phyloP scores from a whole-genome alignment of 2,888 invertebrate species.

The Chironomus tentans region DNA sequence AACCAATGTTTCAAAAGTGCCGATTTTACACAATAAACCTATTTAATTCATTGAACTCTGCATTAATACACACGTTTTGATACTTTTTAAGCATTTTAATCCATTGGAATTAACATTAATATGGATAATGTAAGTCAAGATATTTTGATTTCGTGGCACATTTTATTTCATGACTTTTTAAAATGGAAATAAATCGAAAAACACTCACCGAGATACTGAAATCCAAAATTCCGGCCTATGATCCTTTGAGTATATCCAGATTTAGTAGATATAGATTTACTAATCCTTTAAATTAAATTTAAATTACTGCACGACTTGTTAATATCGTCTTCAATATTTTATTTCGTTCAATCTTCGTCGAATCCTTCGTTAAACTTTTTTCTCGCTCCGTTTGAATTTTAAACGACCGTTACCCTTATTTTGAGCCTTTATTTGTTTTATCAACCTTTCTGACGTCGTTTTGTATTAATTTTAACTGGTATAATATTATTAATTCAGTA shows the following conservation, averaged over 20 bases:
- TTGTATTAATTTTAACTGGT: no score
- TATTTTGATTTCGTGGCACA: slow-evolving; percentile 23
- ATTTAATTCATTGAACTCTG: background rate
- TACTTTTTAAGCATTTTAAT: no score
- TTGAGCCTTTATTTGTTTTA: no score
- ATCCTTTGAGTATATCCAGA: background rate
- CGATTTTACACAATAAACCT: background rate
- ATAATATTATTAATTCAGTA: no score
- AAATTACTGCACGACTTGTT: background rate
- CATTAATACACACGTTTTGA: background rate
- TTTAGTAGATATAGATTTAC: background rate
- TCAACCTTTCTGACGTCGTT: no score
- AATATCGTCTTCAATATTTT: no score
- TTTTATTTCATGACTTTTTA: background rate
- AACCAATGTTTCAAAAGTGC: slow-evolving; percentile 13
- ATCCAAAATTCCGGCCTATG: slow-evolving; percentile 25
- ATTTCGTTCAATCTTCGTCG: no score
- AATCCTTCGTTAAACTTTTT: no score
- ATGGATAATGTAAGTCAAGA: background rate
- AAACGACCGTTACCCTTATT: no score
- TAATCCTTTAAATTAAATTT: background rate
- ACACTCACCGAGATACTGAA: slow-evolving; percentile 25
- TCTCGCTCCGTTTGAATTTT: no score
- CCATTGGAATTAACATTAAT: background rate
- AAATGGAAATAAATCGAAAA: background rate